Evolutionary conservation across 2,888 invertebrate genomes (phyloP).

Genomic region (Onthophagus sagittarius): DNA sequence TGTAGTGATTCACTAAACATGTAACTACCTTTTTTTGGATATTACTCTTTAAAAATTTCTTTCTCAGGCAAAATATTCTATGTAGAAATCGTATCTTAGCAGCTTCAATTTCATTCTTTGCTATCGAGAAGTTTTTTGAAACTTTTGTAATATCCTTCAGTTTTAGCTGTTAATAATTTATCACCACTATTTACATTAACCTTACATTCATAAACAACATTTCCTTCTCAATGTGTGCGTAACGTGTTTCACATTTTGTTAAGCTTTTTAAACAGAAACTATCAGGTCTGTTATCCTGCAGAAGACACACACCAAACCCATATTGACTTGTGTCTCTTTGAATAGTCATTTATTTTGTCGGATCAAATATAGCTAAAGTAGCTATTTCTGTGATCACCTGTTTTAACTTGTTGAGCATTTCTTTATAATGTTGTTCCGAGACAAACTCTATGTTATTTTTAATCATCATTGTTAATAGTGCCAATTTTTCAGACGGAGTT

Average conservation of each 20-base stretch:
- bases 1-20: too few species aligned
- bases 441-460: conserved; percentile 30
- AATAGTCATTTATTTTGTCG: conserved; percentile 23
- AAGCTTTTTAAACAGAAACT: conserved; percentile 33
- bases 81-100: conserved; percentile 18
- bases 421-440: conserved; percentile 26
- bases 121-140: conserved; percentile 27
- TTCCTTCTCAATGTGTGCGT: conserved; percentile 32
- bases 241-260: conserved; percentile 24
- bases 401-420: conserved; percentile 27
- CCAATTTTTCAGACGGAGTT: conserved; percentile 23
- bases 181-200: too few species aligned
- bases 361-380: conserved; percentile 29
- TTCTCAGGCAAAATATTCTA: conserved; percentile 12
- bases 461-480: conserved; percentile 28
- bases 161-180: conserved; percentile 28
- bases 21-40: too few species aligned
- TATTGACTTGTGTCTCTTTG: conserved; percentile 30
- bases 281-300: conserved; percentile 29
- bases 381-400: conserved; percentile 28
- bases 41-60: too few species aligned
- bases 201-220: conserved; percentile 28
- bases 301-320: conserved; percentile 28
- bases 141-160: conserved; percentile 25
- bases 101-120: conserved; percentile 32